Percentiles rank a stretch among this genome's conserved stretches.
Evolutionary conservation across 1,140 invertebrate genomes (phyloP).

Genomic region (Drosophila lowei): DNA sequence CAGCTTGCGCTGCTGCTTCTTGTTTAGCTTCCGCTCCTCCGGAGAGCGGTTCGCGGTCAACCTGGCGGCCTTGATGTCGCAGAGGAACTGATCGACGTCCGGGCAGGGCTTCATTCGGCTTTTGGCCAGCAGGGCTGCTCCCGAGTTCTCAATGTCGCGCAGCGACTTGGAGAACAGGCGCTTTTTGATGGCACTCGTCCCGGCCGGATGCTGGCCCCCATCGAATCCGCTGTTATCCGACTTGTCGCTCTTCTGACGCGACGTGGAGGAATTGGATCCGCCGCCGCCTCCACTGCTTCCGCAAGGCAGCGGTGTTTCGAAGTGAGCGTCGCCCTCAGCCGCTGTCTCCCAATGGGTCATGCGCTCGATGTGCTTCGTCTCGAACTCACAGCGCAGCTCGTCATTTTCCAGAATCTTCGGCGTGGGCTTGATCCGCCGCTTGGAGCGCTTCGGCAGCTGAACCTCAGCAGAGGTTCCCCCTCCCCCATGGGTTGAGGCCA

Average conservation of each 20-base stretch:
- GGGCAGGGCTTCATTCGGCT: conserved; percentile 58
- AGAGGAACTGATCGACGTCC: conserved; percentile 74
- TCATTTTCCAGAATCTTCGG: conserved; percentile 85
- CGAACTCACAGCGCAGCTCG: conserved; percentile 85
- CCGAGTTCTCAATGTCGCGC: conserved; percentile 68
- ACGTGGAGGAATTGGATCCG: conserved; percentile 48
- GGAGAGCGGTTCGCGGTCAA: conserved; percentile 71
- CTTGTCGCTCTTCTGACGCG: conserved; percentile 70
- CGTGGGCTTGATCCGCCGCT: conserved; percentile 85
- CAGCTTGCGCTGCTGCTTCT: conserved; percentile 77
- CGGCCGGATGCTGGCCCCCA: conserved; percentile 45
- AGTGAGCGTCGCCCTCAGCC: conserved; percentile 7
- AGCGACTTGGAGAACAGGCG: conserved; percentile 68
- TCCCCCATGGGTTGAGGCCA: neutral
- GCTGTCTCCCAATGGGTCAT: conserved; percentile 73
- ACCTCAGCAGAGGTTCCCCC: conserved; percentile 8
- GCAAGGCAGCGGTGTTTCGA: conserved; percentile 42
- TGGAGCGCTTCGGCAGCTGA: conserved; percentile 78
- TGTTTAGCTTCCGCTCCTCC: conserved; percentile 80
- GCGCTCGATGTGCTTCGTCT: conserved; percentile 85
- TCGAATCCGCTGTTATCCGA: conserved; percentile 57
- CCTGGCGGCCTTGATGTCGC: conserved; percentile 72
- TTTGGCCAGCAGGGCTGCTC: conserved; percentile 57
- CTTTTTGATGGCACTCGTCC: conserved; percentile 68
- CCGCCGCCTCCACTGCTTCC: conserved; percentile 23